Conservation (phyloP, 2,797 vertebrate genomes). For the Rhincodon typus region DNA sequence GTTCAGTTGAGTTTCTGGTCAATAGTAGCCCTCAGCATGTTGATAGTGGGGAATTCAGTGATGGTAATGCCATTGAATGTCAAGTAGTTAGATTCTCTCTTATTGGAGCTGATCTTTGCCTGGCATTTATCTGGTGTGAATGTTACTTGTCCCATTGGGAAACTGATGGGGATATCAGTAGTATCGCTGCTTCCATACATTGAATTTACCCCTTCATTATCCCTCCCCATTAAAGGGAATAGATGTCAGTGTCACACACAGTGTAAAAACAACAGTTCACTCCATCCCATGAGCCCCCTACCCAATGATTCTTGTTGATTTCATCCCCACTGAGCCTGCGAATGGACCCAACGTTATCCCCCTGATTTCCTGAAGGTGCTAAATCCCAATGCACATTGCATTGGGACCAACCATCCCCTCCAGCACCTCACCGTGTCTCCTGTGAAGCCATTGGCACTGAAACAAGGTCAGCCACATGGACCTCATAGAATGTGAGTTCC, state of each 20-base stretch:
- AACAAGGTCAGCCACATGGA: no score
- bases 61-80: no score
- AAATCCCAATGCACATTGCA: background rate
- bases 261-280: background rate
- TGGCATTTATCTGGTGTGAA: no score
- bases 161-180: background rate
- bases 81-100: no score
- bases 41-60: no score
- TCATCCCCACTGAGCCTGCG: background rate
- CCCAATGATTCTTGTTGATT: background rate
- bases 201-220: background rate
- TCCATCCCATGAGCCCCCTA: no score
- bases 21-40: no score
- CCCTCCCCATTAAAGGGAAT: background rate
- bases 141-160: background rate
- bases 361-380: background rate
- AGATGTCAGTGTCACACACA: background rate
- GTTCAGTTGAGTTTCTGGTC: no score
- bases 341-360: background rate
- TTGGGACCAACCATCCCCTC: background rate
- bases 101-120: no score
- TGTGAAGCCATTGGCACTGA: background rate
- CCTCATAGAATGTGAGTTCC: no score
- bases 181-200: background rate
- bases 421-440: background rate